Percentiles rank a stretch among this genome's conserved stretches.
Evolutionary conservation across 2,888 invertebrate species (phyloP).

Genomic region (Netelia fuscicornis): DNA sequence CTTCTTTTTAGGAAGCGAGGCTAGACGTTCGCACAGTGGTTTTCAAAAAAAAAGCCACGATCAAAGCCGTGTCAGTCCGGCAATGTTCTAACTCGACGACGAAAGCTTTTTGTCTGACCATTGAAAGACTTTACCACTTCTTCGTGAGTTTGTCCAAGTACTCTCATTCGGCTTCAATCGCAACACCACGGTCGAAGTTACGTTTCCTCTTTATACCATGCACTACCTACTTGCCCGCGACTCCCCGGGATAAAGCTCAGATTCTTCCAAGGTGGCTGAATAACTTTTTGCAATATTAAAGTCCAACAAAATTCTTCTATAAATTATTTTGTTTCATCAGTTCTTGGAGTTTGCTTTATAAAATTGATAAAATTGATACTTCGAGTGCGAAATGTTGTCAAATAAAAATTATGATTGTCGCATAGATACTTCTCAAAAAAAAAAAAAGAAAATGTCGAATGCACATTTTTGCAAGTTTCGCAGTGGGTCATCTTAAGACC

Average conservation of each 20-base stretch:
- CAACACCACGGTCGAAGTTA: conserved; percentile 33
- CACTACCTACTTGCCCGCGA: conserved; percentile 13
- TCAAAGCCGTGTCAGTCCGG: conserved; percentile 30
- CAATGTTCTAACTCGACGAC: conserved; percentile 27
- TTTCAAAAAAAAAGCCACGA: conserved; percentile 58
- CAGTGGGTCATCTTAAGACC: too few species aligned
- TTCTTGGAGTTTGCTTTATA: too few species aligned
- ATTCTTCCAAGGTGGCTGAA: not conserved
- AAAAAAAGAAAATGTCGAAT: too few species aligned
- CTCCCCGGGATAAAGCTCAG: conserved; percentile 17
- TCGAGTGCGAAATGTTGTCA: too few species aligned
- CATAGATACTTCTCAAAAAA: too few species aligned
- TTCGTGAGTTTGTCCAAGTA: conserved; percentile 36
- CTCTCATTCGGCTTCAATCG: conserved; percentile 20
- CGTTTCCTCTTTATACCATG: conserved; percentile 30
- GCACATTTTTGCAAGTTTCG: too few species aligned
- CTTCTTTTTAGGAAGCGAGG: conserved; percentile 31
- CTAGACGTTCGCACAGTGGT: conserved; percentile 26
- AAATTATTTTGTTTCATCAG: too few species aligned
- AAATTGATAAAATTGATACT: too few species aligned
- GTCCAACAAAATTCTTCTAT: too few species aligned
- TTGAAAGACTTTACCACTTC: conserved; percentile 55
- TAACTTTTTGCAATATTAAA: not conserved
- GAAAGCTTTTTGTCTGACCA: conserved; percentile 61
- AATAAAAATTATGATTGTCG: too few species aligned